A percentile compares a stretch with the other conserved stretches of the same genome.
These are phyloP conservation scores for Sphenodon punctatus DNA, from an alignment of 2,797 vertebrate genomes.

Conservation along the genomic window DNA sequence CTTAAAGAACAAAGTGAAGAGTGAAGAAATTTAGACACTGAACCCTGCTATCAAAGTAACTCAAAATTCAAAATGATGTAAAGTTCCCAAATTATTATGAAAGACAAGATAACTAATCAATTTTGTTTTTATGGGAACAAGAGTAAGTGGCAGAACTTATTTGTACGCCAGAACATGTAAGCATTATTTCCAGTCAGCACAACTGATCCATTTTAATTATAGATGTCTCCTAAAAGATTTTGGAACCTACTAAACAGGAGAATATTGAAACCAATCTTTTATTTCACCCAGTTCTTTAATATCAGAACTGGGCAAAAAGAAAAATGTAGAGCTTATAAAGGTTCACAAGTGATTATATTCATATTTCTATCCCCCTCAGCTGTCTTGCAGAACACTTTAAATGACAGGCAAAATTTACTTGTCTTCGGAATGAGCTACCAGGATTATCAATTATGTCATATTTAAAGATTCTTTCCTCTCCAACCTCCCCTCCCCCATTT, in stretches of 20 bases:
- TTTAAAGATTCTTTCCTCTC: too few species aligned
- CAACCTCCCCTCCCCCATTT: too few species aligned
- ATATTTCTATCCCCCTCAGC: too few species aligned
- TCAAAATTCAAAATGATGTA: constrained; percentile 26
- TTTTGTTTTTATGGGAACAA: constrained; percentile 46
- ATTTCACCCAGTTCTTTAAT: too few species aligned
- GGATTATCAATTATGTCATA: too few species aligned
- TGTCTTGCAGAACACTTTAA: too few species aligned
- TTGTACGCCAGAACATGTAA: constrained; percentile 61
- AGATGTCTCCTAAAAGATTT: constrained; percentile 12
- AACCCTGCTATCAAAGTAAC: constrained; percentile 50
- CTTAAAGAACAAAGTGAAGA: constrained; percentile 36
- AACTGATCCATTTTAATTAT: constrained; percentile 63
- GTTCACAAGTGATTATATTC: not conserved
- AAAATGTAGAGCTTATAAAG: not conserved
- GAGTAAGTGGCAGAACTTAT: constrained; percentile 58
- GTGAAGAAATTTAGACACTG: constrained; percentile 29
- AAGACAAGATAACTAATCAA: constrained; percentile 42
- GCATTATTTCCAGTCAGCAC: constrained; percentile 51
- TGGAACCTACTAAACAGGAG: not conserved
- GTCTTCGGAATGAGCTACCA: too few species aligned
- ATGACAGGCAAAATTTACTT: too few species aligned
- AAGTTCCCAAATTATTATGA: constrained; percentile 21
- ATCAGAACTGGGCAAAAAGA: not conserved
- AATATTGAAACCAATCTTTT: too few species aligned